These are phyloP conservation scores for Tromatobia lineatoria DNA, from an alignment of 2,888 invertebrate species.

Conservation along the genomic window DNA sequence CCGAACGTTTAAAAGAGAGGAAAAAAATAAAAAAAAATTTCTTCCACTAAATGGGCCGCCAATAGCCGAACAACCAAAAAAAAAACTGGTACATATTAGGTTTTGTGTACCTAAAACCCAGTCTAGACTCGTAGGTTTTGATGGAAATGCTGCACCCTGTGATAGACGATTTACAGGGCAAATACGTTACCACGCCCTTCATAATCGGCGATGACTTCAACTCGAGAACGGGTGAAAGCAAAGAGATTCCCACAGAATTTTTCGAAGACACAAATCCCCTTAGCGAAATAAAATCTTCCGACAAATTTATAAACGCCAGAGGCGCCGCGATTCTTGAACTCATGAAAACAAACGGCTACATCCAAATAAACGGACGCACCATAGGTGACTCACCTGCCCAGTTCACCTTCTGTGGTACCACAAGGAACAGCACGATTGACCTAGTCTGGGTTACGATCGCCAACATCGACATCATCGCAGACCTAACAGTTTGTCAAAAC, in stretches of 20 bases:
- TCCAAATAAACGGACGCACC: conserved; percentile 7
- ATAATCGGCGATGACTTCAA: conserved; percentile 28
- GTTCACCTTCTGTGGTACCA: neutral
- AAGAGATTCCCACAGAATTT: conserved; percentile 7
- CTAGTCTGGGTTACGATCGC: conserved; percentile 1
- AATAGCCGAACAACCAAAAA: too few species aligned
- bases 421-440: conserved; percentile 2
- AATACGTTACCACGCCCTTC: conserved; percentile 3
- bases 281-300: conserved; percentile 11
- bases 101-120: conserved; percentile 13
- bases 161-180: conserved; percentile 14
- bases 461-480: neutral
- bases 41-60: too few species aligned
- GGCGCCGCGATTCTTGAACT: neutral
- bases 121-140: neutral
- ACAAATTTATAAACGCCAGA: conserved; percentile 15
- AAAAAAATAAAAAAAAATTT: too few species aligned
- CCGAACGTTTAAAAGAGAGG: too few species aligned
- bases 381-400: neutral
- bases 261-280: conserved; percentile 6
- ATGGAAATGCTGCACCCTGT: conserved; percentile 2
- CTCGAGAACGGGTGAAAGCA: neutral
- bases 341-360: conserved; percentile 25
- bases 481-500: neutral
- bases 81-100: neutral